phyloP scores from a whole-genome alignment of 2,113 vertebrate genomes.

The Platichthys stellatus region DNA sequence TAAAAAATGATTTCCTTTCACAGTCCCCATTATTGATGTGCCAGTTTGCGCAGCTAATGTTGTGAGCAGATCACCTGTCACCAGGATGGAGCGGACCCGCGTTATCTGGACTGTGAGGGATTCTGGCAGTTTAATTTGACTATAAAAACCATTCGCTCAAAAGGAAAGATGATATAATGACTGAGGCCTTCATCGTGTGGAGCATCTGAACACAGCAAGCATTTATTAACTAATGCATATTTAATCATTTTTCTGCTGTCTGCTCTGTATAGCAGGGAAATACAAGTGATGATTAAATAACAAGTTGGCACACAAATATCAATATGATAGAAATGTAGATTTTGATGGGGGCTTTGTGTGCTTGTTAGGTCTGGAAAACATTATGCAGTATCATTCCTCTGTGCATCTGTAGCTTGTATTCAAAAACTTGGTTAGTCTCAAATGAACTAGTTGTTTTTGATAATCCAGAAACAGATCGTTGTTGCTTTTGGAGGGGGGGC shows the following conservation, averaged over 20 bases:
- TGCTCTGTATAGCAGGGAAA: neutral
- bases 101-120: constrained; percentile 11
- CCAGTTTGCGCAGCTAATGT: neutral
- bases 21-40: neutral
- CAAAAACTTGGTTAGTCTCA: neutral
- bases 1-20: neutral
- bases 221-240: constrained; percentile 42
- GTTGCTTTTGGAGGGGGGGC: neutral
- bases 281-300: constrained; percentile 2
- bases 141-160: constrained; percentile 29
- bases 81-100: neutral
- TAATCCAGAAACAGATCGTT: neutral
- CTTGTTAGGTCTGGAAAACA: neutral
- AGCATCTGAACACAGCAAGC: constrained; percentile 33
- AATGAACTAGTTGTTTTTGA: neutral
- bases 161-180: constrained; percentile 32
- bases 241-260: constrained; percentile 16
- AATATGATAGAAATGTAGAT: neutral
- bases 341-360: neutral
- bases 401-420: neutral
- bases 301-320: constrained; percentile 23
- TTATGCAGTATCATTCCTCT: neutral
- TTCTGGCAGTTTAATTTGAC: constrained; percentile 26
- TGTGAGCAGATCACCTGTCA: constrained; percentile 1
- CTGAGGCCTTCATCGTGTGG: constrained; percentile 14